phyloP scores from a whole-genome alignment of 2,888 invertebrate genomes.

The Cistogaster globosa region DNA sequence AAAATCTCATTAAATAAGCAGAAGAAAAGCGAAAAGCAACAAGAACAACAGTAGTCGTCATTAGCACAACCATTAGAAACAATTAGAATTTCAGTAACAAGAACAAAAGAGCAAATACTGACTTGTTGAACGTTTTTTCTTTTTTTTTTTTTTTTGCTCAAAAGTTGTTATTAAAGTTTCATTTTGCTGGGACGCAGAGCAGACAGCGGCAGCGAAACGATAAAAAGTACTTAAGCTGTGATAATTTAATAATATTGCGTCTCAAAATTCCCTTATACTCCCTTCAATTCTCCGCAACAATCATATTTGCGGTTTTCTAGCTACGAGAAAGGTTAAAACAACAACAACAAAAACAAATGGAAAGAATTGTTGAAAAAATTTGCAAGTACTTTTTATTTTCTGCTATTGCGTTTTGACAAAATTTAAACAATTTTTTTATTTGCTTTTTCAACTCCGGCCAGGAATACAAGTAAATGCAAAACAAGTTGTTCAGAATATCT shows the following conservation, averaged over 20 bases:
- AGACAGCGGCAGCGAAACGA: neutral
- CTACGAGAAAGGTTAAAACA: conserved; percentile 36
- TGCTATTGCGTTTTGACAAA: too few species aligned
- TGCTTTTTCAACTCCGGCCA: neutral
- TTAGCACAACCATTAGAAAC: conserved; percentile 58
- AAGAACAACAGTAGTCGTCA: conserved; percentile 17
- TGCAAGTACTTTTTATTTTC: too few species aligned
- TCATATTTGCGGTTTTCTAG: neutral
- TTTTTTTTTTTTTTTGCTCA: neutral
- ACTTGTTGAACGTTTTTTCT: conserved; percentile 37
- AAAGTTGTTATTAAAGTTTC: conserved; percentile 34
- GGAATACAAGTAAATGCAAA: neutral
- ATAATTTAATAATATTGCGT: conserved; percentile 27
- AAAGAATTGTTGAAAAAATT: conserved; percentile 2
- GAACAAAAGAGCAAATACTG: conserved; percentile 11
- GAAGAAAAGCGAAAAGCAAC: conserved; percentile 18
- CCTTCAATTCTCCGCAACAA: neutral
- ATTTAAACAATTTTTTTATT: conserved; percentile 9
- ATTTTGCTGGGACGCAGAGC: conserved; percentile 8
- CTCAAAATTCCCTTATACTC: neutral
- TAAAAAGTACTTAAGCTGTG: conserved; percentile 30
- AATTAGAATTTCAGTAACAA: conserved; percentile 61
- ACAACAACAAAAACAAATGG: conserved; percentile 8
- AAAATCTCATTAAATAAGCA: conserved; percentile 12
- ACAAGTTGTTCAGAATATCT: too few species aligned